A percentile compares a stretch with the other conserved stretches of the same genome.
phyloP scores from a whole-genome alignment of 2,888 invertebrate species.

The Brenthis daphne region DNA sequence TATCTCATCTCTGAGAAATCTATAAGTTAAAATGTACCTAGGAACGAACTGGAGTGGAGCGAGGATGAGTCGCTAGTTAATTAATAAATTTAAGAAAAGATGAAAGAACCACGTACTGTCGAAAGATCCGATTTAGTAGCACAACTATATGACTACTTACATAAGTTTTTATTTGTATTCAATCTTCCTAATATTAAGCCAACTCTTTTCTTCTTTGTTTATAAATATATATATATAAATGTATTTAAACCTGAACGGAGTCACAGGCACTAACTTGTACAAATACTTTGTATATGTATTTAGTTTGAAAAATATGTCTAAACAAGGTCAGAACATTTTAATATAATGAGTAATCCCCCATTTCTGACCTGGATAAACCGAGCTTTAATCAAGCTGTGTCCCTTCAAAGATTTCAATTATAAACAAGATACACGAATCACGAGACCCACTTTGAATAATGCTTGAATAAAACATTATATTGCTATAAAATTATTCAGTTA shows the following conservation, averaged over 20 bases:
- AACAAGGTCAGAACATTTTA: background rate
- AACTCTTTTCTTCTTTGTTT: too few species aligned
- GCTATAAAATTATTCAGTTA: background rate
- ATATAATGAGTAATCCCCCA: conserved; percentile 25
- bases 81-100: too few species aligned
- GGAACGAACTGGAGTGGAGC: too few species aligned
- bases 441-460: conserved; percentile 41
- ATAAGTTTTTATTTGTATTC: too few species aligned
- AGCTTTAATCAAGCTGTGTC: conserved; percentile 58
- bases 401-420: conserved; percentile 70
- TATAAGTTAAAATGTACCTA: too few species aligned
- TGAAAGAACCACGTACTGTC: too few species aligned
- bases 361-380: conserved; percentile 48
- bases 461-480: conserved; percentile 25
- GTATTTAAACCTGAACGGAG: background rate
- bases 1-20: too few species aligned
- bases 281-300: background rate
- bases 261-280: background rate
- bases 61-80: too few species aligned
- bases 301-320: background rate
- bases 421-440: conserved; percentile 47
- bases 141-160: too few species aligned
- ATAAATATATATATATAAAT: too few species aligned
- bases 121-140: too few species aligned
- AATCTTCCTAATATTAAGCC: too few species aligned